Conservation (phyloP, 2,797 vertebrate genomes). For the Gymnothorax javanicus region DNA sequence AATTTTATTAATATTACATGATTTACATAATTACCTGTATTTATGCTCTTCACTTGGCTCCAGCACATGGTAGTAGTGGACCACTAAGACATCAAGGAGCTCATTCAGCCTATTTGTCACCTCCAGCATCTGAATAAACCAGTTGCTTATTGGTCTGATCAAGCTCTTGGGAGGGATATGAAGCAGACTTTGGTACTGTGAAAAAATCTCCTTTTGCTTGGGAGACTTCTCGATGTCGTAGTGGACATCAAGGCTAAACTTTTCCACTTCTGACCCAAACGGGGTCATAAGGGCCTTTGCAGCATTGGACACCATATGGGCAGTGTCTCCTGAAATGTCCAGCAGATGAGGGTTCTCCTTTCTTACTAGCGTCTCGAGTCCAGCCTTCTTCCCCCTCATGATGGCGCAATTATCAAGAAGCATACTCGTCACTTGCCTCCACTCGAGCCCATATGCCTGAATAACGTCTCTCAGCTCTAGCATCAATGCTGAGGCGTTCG, state of each 20-base stretch:
- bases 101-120: too few species aligned
- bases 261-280: constrained; percentile 20
- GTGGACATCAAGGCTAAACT: constrained; percentile 32
- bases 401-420: constrained; percentile 33
- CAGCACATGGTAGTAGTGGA: too few species aligned
- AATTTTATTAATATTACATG: too few species aligned
- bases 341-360: constrained; percentile 15
- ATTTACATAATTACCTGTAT: too few species aligned
- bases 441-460: constrained; percentile 27
- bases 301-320: too few species aligned
- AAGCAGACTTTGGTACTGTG: neutral
- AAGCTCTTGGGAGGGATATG: too few species aligned
- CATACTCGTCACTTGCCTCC: constrained; percentile 24
- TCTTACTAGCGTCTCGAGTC: constrained; percentile 23
- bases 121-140: too few species aligned
- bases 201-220: constrained; percentile 33
- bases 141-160: too few species aligned
- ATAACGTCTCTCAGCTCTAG: constrained; percentile 26
- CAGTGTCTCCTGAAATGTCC: constrained; percentile 25
- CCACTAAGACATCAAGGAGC: too few species aligned
- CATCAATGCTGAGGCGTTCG: constrained; percentile 30
- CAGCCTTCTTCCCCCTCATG: constrained; percentile 33
- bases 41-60: too few species aligned
- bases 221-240: constrained; percentile 35
- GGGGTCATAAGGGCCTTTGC: neutral